Conservation (phyloP, 2,113 vertebrate genomes). For the Aldabrachelys gigantea region DNA sequence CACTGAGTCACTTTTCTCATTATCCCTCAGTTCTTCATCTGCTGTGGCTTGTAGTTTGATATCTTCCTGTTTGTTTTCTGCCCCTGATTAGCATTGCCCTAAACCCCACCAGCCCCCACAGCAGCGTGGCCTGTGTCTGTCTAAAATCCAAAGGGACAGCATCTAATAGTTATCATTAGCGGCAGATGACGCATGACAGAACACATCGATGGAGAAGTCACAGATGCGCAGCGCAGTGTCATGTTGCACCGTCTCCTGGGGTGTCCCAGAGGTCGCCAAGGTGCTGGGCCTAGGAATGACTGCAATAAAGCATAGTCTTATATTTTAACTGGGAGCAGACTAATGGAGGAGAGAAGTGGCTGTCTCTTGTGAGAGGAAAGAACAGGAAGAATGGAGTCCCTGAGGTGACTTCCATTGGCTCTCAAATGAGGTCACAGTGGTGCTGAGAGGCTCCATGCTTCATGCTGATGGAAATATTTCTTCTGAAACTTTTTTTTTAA, state of each 20-base stretch:
- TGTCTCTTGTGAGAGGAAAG: background rate
- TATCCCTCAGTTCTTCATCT: background rate
- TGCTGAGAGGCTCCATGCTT: background rate
- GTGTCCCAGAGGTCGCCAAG: background rate
- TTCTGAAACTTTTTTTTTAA: background rate
- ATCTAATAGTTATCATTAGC: background rate
- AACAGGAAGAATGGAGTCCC: background rate
- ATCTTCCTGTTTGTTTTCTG: background rate
- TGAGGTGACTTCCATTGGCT: background rate
- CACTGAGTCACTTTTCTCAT: background rate
- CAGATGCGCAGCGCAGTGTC: too few relatives aligned
- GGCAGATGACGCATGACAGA: background rate
- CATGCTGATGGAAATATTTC: background rate
- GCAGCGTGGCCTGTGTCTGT: background rate
- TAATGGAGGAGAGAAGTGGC: background rate
- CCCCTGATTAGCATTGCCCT: background rate
- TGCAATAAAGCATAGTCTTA: background rate
- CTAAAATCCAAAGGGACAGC: background rate
- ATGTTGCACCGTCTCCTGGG: background rate
- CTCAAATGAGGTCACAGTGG: background rate
- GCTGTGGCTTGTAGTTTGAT: background rate
- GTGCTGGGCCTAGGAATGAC: background rate
- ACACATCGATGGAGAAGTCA: background rate
- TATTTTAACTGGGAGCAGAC: background rate
- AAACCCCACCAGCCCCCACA: background rate